Percentiles rank a stretch among this genome's conserved stretches.
Evolutionary conservation across 2,113 vertebrate genomes (phyloP).

Genomic region (Cyanocitta stelleri): DNA sequence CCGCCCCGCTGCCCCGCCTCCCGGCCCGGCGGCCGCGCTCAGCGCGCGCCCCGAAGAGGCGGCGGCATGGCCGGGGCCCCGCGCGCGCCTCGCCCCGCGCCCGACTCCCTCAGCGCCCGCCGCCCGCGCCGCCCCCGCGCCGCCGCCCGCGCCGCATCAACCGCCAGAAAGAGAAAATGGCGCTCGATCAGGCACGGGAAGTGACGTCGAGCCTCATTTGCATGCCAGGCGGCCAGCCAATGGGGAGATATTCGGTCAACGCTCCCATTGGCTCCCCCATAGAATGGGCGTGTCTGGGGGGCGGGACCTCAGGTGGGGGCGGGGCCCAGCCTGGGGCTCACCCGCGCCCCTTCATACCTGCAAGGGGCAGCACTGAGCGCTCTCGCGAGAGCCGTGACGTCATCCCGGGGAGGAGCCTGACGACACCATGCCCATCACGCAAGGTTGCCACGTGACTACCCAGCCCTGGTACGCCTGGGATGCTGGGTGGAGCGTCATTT

Average conservation of each 20-base stretch:
- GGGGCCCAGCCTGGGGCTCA: background rate
- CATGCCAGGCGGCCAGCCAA: constrained; percentile 71
- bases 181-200: constrained; percentile 75
- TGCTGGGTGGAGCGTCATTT: background rate
- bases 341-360: background rate
- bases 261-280: background rate
- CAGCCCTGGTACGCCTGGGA: background rate
- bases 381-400: constrained; percentile 47
- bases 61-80: too few species aligned
- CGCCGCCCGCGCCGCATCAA: constrained; percentile 55
- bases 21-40: too few species aligned
- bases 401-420: background rate
- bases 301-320: background rate
- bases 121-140: constrained; percentile 39
- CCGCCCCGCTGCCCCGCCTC: too few species aligned
- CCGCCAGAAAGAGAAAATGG: constrained; percentile 81
- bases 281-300: background rate
- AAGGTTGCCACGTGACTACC: background rate
- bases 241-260: background rate
- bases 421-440: background rate
- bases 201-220: constrained; percentile 71
- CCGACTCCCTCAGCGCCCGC: too few species aligned
- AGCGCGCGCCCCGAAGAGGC: too few species aligned
- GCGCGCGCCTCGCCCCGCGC: too few species aligned
- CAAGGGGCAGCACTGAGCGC: background rate